These are phyloP conservation scores for Scyliorhinus canicula DNA, from an alignment of 2,797 vertebrate species.

Conservation along the genomic window DNA sequence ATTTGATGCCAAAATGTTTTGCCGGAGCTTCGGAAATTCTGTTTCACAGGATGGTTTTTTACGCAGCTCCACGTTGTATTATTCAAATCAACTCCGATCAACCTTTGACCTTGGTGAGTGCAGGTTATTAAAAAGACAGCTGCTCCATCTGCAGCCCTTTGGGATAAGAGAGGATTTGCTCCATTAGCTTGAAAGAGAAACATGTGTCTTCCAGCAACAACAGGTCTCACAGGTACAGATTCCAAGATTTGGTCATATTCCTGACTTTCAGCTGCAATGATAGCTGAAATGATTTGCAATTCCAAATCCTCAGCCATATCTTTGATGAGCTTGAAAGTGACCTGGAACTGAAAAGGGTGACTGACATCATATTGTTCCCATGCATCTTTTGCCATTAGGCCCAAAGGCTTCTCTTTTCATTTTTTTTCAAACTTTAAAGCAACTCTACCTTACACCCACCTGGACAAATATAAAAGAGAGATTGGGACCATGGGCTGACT, in stretches of 20 bases:
- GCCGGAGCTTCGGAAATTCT: background rate
- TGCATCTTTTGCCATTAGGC: too few species aligned
- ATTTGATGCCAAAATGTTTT: background rate
- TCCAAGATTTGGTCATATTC: background rate
- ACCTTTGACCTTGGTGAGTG: background rate
- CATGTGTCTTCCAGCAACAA: background rate
- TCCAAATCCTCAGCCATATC: background rate
- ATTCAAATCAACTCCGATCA: background rate
- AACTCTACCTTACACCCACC: background rate
- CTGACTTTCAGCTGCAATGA: background rate
- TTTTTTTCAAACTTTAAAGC: background rate
- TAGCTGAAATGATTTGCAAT: background rate
- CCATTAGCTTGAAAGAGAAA: background rate
- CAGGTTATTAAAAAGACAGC: background rate
- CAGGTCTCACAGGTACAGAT: background rate
- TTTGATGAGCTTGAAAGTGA: background rate
- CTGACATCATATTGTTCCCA: too few species aligned
- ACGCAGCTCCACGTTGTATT: background rate
- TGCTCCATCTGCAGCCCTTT: background rate
- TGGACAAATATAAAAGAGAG: background rate
- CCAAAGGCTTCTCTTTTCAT: background rate
- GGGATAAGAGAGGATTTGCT: background rate
- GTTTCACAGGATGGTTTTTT: background rate
- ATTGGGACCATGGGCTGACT: background rate
- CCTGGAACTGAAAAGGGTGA: background rate